Base-by-base conservation (phyloP, 2,888 invertebrate genomes). In the Drosophila melanosoma region DNA sequence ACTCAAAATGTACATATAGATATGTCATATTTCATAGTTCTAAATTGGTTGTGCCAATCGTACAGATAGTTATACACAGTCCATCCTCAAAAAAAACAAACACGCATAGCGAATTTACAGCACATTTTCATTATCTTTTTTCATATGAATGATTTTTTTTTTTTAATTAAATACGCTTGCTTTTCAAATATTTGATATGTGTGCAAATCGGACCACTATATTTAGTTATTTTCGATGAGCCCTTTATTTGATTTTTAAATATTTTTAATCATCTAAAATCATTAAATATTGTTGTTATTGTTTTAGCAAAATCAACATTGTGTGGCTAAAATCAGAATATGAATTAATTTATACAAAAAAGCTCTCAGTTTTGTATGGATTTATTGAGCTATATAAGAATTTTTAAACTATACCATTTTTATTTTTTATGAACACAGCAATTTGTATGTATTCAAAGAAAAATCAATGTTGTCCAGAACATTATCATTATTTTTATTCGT, bases 21-120 rank as follows among this genome's bases (percentile, higher is more conserved):
- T 40, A 54, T 49, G 32, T 40, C 11, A 32, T 33, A 33, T 23
- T 11, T 35, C 15, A 58, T 68, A 70, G 49, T 65, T 69, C 61
- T 66, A 51, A 72, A 69, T 75, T 33, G 52, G 10, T 66, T 67
- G 56, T 71, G 82, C 76, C 82, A 87, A 87, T 85, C 59, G 57
- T 66, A 63, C 63, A 66, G 36, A 54, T 17, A 54, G 40, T 62
- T 57, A 71, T 63, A 74, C 62, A 89, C 70, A 81, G 65, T 67
- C 69, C 78, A 80, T 79, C 76, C 86, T 86, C 74, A 81, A 89
- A 88, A 85, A 85, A 56, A 74, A 82, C 82, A 73, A 69, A 90
- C 87, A 90, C 79, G 74, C 62, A 87, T 85, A 90, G 90, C 89
- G 79, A 81, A 89, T 89, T 74, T 89, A 89, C 89, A 89, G 89